phyloP scores from a whole-genome alignment of 2,113 vertebrate genomes.

The Electrona antarctica region DNA sequence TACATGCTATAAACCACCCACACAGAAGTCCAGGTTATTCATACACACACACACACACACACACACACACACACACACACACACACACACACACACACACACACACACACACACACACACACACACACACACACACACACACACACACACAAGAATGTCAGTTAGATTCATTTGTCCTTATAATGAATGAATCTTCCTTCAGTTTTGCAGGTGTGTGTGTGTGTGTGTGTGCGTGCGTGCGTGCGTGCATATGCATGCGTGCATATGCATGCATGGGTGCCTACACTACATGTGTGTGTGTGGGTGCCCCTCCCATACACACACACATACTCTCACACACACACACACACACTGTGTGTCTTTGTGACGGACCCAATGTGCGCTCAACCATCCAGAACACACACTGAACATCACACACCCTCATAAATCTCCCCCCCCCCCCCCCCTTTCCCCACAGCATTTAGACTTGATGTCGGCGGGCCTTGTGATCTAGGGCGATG shows the following conservation, averaged over 20 bases:
- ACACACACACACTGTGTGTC: background rate
- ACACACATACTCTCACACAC: no score
- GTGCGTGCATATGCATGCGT: no score
- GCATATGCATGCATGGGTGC: no score
- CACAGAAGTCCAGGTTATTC: background rate
- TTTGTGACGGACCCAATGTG: slow-evolving; percentile 34
- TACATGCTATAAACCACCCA: slow-evolving; percentile 14
- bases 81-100: slow-evolving; percentile 12
- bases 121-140: slow-evolving; percentile 13
- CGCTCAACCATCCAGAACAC: background rate
- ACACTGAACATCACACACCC: slow-evolving; percentile 59
- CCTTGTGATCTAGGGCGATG: slow-evolving; percentile 72
- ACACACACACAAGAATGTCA: slow-evolving; percentile 3
- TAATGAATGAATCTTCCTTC: slow-evolving; percentile 57
- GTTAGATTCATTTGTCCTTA: background rate
- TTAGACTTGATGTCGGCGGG: slow-evolving; percentile 41
- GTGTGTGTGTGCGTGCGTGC: background rate
- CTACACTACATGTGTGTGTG: background rate
- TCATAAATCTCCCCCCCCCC: slow-evolving; percentile 69
- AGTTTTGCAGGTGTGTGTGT: slow-evolving; percentile 8
- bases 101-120: background rate
- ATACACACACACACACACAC: background rate
- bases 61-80: background rate
- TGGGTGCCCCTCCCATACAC: slow-evolving; percentile 2
- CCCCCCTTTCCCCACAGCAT: slow-evolving; percentile 40